phyloP scores from a whole-genome alignment of 2,797 vertebrate species.

The Pristis pectinata region DNA sequence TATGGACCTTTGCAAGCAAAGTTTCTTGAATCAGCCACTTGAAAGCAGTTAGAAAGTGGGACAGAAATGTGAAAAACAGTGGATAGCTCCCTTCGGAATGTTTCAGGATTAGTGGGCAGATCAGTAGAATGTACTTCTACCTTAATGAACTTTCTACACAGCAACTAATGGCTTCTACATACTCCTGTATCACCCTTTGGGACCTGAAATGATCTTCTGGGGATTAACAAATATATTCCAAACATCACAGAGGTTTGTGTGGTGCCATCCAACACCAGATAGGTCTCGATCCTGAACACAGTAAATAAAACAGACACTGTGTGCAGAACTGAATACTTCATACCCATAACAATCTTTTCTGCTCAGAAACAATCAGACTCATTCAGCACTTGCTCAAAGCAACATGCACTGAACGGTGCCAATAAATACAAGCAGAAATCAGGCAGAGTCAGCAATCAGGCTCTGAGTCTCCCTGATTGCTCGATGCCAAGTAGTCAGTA shows the following conservation, averaged over 20 bases:
- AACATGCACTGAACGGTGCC: neutral
- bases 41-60: neutral
- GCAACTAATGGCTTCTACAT: conserved; percentile 9
- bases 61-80: neutral
- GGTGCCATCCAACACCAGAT: neutral
- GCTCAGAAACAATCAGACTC: neutral
- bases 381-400: neutral
- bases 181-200: neutral
- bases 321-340: neutral
- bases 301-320: neutral
- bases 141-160: neutral
- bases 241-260: neutral
- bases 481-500: neutral
- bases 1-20: neutral
- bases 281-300: neutral
- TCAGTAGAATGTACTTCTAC: conserved; percentile 18
- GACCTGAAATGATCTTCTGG: neutral
- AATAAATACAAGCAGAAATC: neutral
- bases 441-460: neutral
- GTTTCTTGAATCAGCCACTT: neutral
- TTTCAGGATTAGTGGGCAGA: neutral
- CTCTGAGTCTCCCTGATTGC: neutral
- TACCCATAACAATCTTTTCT: too few relatives aligned
- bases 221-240: neutral
- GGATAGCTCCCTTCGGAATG: neutral